Evolutionary conservation across 1,140 invertebrate species (phyloP).

Genomic region (Microvelia longipes): DNA sequence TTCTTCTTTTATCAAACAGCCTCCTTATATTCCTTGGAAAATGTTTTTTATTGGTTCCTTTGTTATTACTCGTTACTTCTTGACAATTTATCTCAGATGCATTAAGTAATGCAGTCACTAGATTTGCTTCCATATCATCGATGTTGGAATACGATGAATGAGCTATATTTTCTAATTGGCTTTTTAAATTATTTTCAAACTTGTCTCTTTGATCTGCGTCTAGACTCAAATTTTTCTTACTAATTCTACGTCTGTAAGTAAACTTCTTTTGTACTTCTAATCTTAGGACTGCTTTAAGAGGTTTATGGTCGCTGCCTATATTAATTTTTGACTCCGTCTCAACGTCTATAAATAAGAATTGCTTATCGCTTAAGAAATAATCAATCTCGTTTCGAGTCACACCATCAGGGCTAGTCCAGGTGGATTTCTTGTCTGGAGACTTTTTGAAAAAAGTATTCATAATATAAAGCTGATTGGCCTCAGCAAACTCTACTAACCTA

Average conservation of each 20-base stretch:
- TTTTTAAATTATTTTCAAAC: not conserved
- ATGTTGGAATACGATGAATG: not conserved
- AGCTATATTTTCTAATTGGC: not conserved
- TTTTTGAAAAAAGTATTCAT: not conserved
- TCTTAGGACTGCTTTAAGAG: not conserved
- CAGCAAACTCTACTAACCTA: too few species aligned
- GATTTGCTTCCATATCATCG: not conserved
- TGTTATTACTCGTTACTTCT: not conserved
- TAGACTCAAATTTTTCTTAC: not conserved
- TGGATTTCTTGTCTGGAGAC: not conserved
- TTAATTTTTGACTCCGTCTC: not conserved
- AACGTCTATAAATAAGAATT: not conserved
- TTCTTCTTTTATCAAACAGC: not conserved
- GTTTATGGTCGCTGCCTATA: not conserved
- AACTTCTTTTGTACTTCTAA: not conserved
- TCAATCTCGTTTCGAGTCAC: not conserved
- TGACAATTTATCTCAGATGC: not conserved
- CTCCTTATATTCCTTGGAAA: not conserved
- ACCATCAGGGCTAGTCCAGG: not conserved
- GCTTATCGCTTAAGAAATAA: not conserved
- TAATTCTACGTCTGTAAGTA: not conserved
- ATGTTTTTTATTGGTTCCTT: not conserved
- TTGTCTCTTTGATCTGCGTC: not conserved
- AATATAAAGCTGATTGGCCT: not conserved
- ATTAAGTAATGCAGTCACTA: not conserved